Percentiles rank a stretch among this genome's conserved stretches.
Evolutionary conservation across 2,113 vertebrate genomes (phyloP).

Genomic region (Gnathonemus echidnorhynchus): DNA sequence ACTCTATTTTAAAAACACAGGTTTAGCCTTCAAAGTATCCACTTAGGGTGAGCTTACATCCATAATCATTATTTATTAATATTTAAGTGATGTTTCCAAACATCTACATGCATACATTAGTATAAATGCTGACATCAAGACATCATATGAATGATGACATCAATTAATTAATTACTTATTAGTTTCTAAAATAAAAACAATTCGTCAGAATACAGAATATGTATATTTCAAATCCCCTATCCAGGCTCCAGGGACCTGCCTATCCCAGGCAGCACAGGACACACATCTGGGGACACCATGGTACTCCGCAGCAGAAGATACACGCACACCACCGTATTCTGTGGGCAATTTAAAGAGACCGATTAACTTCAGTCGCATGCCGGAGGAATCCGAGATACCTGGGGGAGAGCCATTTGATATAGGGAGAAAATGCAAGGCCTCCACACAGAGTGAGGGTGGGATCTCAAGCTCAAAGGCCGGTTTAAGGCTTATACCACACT

Average conservation of each 20-base stretch:
- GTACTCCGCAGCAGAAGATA: neutral
- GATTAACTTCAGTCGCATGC: neutral
- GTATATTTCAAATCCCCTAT: neutral
- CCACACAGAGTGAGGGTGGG: neutral
- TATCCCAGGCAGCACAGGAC: neutral
- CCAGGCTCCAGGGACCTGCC: neutral
- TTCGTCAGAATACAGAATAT: neutral
- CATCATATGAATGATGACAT: neutral
- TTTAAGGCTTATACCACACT: neutral
- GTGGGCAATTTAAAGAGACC: neutral
- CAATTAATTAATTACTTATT: neutral
- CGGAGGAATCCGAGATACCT: neutral
- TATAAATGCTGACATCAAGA: neutral
- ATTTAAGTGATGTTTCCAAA: neutral
- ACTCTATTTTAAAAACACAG: neutral
- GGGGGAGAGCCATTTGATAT: neutral
- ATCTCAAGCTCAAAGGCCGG: neutral
- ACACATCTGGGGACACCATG: neutral
- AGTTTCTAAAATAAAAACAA: neutral
- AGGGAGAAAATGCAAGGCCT: neutral
- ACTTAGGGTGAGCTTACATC: neutral
- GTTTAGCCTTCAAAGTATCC: neutral
- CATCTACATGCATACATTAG: neutral
- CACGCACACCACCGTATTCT: neutral
- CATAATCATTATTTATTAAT: neutral